Evolutionary conservation across 2,113 vertebrate genomes (phyloP), one percentile per base, ranked within the genome.

Genomic region (Lampris incognitus): DNA sequence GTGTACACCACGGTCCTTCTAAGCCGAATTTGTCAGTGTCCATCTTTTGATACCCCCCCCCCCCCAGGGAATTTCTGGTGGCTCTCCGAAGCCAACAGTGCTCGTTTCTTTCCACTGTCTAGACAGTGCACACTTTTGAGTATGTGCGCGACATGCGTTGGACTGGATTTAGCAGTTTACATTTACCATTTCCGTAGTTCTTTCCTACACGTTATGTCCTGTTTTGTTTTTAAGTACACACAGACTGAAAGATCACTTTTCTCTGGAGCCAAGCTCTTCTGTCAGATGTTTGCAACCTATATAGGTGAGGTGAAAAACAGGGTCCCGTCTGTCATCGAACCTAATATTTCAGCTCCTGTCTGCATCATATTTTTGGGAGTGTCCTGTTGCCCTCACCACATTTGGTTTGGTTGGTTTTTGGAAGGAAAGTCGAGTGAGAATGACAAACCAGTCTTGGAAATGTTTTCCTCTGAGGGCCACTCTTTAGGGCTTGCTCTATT

Each of bases 391-490:
- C n/a, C 63, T 62, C 3, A 41, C 39, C 24, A 24, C 52, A 38
- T 68, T 54, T 76, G 24, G 59, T 55, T 42, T 3, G 9, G 42
- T 62, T 50, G 1, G 55, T 78, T 52, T 38, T 42, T 13, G 46
- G 49, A 57, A 50, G 65, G 13, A 36, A 51, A 66, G 9, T 36
- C 13, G 9, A 39, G 9, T 4, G 10, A 39, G 44, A 46, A 7
- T 46, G 7, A 46, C 7, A 5, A 46, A 46, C 44, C 7, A 7
- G 7, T 5, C 4, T 7, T 46, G 44, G 44, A 46, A 46, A 46
- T 46, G 44, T 46, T 5, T 46, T 46, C 7, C 44, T 2, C 7
- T 5, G 44, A 37, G 13, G 56, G 52, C 44, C 2, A 2, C 44
- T 46, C 44, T 46, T 46, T 7, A 5, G 44, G 44, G 7, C 44